Percentiles rank a stretch among this genome's conserved stretches.
These are phyloP conservation scores for Pseudoips prasinana DNA, from an alignment of 2,888 invertebrate species.

Conservation along the genomic window DNA sequence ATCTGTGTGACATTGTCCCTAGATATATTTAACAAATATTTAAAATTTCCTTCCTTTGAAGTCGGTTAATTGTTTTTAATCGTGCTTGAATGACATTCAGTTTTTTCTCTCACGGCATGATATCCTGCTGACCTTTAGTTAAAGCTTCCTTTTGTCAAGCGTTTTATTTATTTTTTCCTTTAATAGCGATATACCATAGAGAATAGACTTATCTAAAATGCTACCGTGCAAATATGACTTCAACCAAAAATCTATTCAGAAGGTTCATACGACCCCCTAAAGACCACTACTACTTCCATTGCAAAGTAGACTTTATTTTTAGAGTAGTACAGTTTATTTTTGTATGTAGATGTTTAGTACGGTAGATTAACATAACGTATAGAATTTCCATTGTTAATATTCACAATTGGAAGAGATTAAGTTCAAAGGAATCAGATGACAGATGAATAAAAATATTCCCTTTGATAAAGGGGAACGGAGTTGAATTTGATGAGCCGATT, in stretches of 20 bases:
- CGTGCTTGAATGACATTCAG: too few relatives aligned
- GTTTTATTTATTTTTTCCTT: constrained; percentile 18
- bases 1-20: too few relatives aligned
- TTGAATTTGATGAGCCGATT: constrained; percentile 1
- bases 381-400: constrained; percentile 25
- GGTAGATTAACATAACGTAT: constrained; percentile 12
- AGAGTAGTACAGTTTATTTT: too few relatives aligned
- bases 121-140: neutral
- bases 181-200: constrained; percentile 16
- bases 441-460: constrained; percentile 31
- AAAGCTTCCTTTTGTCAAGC: constrained; percentile 7
- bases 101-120: too few relatives aligned
- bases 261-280: constrained; percentile 13
- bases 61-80: too few relatives aligned
- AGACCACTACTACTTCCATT: too few relatives aligned
- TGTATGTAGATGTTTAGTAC: neutral
- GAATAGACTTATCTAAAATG: constrained; percentile 19
- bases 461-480: constrained; percentile 12
- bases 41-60: too few relatives aligned
- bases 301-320: too few relatives aligned
- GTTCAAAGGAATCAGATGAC: constrained; percentile 28
- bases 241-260: constrained; percentile 27
- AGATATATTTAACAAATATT: too few relatives aligned
- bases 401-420: constrained; percentile 28
- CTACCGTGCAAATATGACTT: constrained; percentile 31